These are phyloP conservation scores for Tetragnatha versicolor DNA, from an alignment of 1,140 invertebrate genomes.

Conservation along the genomic window DNA sequence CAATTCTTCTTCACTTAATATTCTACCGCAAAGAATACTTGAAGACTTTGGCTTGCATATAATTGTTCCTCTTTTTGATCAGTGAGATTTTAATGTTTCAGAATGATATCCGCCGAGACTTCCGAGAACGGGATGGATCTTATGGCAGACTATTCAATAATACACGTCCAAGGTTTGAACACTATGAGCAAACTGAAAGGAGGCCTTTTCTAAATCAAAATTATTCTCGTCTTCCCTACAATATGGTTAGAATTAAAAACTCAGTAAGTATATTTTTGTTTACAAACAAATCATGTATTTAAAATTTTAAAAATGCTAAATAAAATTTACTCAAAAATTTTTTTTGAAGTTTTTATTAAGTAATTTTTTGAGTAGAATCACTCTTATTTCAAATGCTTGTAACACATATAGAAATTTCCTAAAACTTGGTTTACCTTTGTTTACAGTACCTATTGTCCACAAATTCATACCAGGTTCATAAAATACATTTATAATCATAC, in stretches of 20 bases:
- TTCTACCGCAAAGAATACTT: background rate
- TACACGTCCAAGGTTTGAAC: constrained; percentile 11
- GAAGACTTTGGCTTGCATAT: background rate
- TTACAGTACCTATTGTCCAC: no score
- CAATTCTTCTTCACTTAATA: background rate
- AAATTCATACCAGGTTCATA: no score
- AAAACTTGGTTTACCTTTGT: no score
- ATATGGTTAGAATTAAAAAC: constrained; percentile 46
- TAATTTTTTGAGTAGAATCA: no score
- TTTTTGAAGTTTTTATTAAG: no score
- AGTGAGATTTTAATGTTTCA: no score
- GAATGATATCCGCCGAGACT: constrained; percentile 17
- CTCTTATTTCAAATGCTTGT: no score
- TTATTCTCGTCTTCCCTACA: constrained; percentile 45
- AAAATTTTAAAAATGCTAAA: no score
- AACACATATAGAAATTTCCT: no score
- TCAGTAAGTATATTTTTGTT: constrained; percentile 17
- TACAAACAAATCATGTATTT: no score
- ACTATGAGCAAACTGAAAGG: constrained; percentile 13
- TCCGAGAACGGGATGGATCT: background rate
- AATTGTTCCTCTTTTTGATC: background rate
- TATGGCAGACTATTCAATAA: background rate
- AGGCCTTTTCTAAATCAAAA: constrained; percentile 49
- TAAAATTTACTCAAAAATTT: no score
- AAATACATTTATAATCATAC: no score